phyloP scores from a whole-genome alignment of 1,140 invertebrate species.

The Heliconius hewitsoni region DNA sequence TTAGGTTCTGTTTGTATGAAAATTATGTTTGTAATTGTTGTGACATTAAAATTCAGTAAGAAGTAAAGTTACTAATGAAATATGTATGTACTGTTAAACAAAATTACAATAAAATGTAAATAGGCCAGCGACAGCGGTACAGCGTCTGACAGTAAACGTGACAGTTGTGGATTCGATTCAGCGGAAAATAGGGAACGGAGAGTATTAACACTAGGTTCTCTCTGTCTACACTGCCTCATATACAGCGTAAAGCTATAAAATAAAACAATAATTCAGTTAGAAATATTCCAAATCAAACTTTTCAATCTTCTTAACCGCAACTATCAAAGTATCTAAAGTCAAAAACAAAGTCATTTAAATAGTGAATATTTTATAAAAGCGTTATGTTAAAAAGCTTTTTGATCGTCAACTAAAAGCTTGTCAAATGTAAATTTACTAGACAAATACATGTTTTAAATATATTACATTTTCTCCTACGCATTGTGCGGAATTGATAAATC shows the following conservation, averaged over 20 bases:
- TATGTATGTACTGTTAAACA: too few species aligned
- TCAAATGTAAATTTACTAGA: neutral
- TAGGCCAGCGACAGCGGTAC: too few species aligned
- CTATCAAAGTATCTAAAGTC: neutral
- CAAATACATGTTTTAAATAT: neutral
- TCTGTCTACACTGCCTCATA: too few species aligned
- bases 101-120: too few species aligned
- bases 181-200: too few species aligned
- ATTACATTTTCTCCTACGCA: neutral
- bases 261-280: neutral
- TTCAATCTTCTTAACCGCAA: neutral
- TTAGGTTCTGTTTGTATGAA: too few species aligned
- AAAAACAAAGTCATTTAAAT: neutral
- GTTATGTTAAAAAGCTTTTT: slow-evolving; percentile 5
- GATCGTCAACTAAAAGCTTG: neutral
- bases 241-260: neutral
- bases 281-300: neutral
- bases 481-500: neutral
- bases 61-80: too few species aligned
- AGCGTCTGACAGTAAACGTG: too few species aligned
- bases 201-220: too few species aligned
- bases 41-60: too few species aligned
- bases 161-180: too few species aligned
- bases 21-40: too few species aligned
- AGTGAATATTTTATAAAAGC: neutral